Evolutionary conservation across 2,113 vertebrate species (phyloP).

Genomic region (Porphyrio hochstetteri): DNA sequence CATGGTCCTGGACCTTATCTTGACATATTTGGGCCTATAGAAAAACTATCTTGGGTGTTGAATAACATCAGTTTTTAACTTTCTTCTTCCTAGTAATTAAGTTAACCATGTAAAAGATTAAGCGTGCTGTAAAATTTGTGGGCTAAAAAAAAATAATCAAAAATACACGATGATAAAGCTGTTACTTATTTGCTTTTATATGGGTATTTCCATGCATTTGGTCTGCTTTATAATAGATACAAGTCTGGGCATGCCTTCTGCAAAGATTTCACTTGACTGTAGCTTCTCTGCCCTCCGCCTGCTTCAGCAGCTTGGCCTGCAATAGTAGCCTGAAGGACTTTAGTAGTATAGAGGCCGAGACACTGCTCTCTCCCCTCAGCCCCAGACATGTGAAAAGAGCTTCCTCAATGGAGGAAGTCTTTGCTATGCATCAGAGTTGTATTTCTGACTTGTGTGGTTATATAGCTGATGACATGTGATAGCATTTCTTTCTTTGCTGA

Average conservation of each 20-base stretch:
- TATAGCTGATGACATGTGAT: background rate
- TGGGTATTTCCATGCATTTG: background rate
- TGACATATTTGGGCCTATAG: background rate
- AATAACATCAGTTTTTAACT: background rate
- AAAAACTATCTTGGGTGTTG: background rate
- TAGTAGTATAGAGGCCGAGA: no score
- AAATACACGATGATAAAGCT: background rate
- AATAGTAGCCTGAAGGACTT: background rate
- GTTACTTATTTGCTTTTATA: background rate
- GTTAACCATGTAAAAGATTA: background rate
- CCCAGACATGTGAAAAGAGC: background rate
- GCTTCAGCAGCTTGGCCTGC: background rate
- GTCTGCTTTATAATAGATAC: background rate
- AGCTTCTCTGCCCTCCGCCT: background rate
- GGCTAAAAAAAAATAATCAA: background rate
- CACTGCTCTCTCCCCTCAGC: background rate
- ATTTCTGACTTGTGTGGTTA: background rate
- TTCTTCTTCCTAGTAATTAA: background rate
- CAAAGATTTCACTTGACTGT: background rate
- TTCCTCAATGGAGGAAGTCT: background rate
- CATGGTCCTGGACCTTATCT: background rate
- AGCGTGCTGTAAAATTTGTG: background rate
- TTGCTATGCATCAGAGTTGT: background rate
- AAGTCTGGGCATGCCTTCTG: background rate
- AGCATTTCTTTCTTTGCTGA: background rate